Percentiles rank a stretch among this genome's conserved stretches.
Conservation (phyloP, 1,140 invertebrate species). For the Brachionus manjavacas region DNA sequence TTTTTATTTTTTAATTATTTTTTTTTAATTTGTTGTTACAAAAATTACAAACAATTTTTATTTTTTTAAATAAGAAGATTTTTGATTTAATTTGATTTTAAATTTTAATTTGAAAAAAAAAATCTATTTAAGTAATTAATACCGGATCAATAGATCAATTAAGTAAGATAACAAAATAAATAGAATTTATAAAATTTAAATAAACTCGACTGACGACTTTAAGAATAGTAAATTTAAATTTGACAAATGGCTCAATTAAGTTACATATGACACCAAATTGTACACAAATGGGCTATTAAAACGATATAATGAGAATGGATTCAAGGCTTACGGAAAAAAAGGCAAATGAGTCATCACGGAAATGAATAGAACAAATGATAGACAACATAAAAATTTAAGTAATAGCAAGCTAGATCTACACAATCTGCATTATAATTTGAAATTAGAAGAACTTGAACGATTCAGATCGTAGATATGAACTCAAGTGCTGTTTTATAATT, state of each 20-base stretch:
- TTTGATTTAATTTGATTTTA: not conserved
- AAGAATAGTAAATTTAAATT: not conserved
- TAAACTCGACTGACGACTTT: not conserved
- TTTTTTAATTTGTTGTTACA: no score
- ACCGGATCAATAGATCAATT: not conserved
- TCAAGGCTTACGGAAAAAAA: not conserved
- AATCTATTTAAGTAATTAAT: not conserved
- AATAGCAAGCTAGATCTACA: not conserved
- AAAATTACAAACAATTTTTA: not conserved
- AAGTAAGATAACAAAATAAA: not conserved
- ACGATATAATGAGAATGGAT: not conserved
- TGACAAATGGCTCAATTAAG: not conserved
- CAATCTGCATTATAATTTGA: not conserved
- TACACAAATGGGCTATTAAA: not conserved
- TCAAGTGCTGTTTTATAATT: slow-evolving; percentile 36
- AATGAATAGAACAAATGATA: not conserved
- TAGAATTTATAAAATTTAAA: no score
- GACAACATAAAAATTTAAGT: not conserved
- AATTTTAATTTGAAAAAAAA: not conserved
- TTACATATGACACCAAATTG: not conserved
- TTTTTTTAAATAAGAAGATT: not conserved
- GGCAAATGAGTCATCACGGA: not conserved
- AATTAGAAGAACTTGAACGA: not conserved
- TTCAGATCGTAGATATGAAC: slow-evolving; percentile 1
- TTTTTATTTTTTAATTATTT: no score